Base-by-base conservation (phyloP, 1,140 invertebrate genomes). In the Andrena cerasifolii region DNA sequence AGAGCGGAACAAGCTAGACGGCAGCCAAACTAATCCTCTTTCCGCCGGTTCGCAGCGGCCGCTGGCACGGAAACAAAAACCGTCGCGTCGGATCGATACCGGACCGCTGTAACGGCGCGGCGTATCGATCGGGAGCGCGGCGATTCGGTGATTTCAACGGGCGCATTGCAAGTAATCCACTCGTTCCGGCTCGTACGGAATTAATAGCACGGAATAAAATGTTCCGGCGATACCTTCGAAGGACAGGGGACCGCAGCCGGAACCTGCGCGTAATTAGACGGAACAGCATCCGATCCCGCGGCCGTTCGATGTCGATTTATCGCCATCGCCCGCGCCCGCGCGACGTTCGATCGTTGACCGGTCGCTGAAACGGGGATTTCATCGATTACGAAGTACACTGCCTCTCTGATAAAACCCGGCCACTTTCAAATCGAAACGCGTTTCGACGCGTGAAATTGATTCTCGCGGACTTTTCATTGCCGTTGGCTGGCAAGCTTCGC, bases 121-220 rank as follows among this genome's bases (percentile, higher is more conserved):
- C 71, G 40, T 54, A 47, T 36, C 67, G 80, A 72, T 63, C 71
- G 66, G 7, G 36, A 7, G 36, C 14, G 0, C 36, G 28, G 0
- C 36, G 81, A 78, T 63, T 58, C 67, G 56, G 33, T 78, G 47
- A 83, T 83, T 83, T 82, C 62, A 76, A 73, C 74, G 43, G 24
- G 33, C 12, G 65, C 62, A 49, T n/a, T 28, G 2, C 12, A 40
- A 21, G 61, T 59, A 81, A 68, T 73, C 43, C 51, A 68, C 26
- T 71, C 70, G 79, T 75, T 43, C 59, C 45, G 59, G 18, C 71
- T 51, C 31, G 53, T 31, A 40, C 36, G 26, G 56, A 73, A 82
- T 82, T 74, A 83, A 79, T 49, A 47, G 68, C 36, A 59, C 45
- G 49, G 67, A 78, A 82, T 67, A 71, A 82, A 79, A 74, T 59